A percentile compares a stretch with the other conserved stretches of the same genome.
phyloP scores from a whole-genome alignment of 2,797 vertebrate species.

The Bradypus variegatus region DNA sequence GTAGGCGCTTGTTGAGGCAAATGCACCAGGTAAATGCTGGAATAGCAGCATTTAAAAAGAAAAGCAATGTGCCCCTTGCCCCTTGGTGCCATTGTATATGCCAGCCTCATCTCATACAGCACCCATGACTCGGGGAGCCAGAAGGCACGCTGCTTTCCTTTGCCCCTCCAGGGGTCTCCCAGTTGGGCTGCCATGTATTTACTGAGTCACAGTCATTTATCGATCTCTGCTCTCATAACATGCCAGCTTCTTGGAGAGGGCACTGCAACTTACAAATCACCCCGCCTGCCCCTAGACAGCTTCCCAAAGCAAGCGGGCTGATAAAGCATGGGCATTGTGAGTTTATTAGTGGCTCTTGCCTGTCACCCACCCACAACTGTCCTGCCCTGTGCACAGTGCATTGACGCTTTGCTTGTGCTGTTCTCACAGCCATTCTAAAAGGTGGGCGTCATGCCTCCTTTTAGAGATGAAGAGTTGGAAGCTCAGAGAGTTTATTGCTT shows the following conservation, averaged over 20 bases:
- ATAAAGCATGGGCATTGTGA: accelerated
- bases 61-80: background rate
- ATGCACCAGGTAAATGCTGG: constrained; percentile 38
- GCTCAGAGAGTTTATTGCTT: background rate
- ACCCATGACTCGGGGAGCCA: background rate
- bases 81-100: too few relatives aligned
- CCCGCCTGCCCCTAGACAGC: background rate
- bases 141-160: too few relatives aligned
- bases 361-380: background rate
- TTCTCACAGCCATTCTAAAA: background rate
- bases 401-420: background rate
- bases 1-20: constrained; percentile 46
- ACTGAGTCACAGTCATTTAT: background rate
- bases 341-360: accelerated
- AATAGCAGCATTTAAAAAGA: constrained; percentile 13
- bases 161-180: background rate
- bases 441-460: accelerated
- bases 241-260: background rate
- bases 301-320: background rate
- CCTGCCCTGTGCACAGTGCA: background rate
- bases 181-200: background rate
- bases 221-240: background rate
- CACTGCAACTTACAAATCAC: background rate
- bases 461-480: background rate
- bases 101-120: background rate